Percentiles rank a stretch among this genome's conserved stretches.
phyloP scores from a whole-genome alignment of 2,113 vertebrate genomes.

The Panthera leo region DNA sequence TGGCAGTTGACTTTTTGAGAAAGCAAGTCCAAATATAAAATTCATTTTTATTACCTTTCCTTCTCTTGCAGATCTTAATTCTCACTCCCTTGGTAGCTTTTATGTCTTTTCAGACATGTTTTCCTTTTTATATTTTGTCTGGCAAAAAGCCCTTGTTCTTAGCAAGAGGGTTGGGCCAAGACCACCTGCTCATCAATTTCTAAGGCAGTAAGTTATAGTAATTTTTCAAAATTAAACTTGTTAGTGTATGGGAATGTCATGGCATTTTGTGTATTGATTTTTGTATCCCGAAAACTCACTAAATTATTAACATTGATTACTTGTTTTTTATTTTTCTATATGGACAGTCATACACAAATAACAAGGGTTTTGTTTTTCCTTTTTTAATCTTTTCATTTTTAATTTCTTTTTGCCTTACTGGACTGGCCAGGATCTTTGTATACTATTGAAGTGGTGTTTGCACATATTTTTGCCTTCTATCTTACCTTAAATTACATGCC shows the following conservation, averaged over 20 bases:
- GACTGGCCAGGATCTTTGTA: background rate
- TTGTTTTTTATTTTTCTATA: background rate
- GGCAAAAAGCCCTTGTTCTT: background rate
- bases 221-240: background rate
- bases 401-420: background rate
- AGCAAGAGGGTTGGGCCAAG: background rate
- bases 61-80: background rate
- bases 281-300: background rate
- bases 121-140: background rate
- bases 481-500: background rate
- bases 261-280: background rate
- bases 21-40: background rate
- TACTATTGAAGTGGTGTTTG: background rate
- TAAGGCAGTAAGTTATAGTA: background rate
- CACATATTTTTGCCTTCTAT: background rate
- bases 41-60: background rate
- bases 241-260: background rate
- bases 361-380: background rate
- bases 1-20: background rate
- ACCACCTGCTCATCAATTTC: background rate
- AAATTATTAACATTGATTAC: background rate
- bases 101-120: background rate
- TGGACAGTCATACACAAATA: background rate
- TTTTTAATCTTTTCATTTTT: background rate
- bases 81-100: background rate